phyloP scores from a whole-genome alignment of 2,797 vertebrate species.

The Saguinus oedipus region DNA sequence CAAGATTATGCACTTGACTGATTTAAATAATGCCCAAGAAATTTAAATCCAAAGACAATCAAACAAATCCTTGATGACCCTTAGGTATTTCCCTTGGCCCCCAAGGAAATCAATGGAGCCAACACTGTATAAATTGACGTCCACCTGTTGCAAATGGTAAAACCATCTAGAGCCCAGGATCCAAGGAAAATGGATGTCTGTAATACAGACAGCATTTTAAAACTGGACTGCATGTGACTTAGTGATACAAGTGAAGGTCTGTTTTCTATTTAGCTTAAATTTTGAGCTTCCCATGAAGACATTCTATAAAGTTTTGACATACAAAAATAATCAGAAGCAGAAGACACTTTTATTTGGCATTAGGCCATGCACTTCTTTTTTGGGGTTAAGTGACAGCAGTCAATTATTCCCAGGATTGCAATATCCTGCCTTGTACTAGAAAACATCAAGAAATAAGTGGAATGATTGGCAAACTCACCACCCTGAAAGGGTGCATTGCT shows the following conservation, averaged over 20 bases:
- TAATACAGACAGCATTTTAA: slow-evolving; percentile 11
- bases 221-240: neutral
- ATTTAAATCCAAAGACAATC: slow-evolving; percentile 8
- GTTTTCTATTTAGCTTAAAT: slow-evolving; percentile 67
- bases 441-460: neutral
- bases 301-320: slow-evolving; percentile 55
- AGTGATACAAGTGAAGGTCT: slow-evolving; percentile 41
- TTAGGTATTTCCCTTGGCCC: slow-evolving; percentile 10
- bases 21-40: slow-evolving; percentile 50
- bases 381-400: slow-evolving; percentile 52
- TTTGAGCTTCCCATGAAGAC: slow-evolving; percentile 64
- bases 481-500: neutral
- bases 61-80: neutral
- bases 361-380: slow-evolving; percentile 7
- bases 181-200: neutral
- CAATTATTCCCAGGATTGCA: neutral
- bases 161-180: neutral
- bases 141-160: slow-evolving; percentile 44
- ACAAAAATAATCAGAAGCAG: slow-evolving; percentile 63
- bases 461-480: neutral
- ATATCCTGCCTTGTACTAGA: neutral
- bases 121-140: neutral
- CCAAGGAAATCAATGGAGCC: neutral
- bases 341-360: slow-evolving; percentile 61
- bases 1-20: slow-evolving; percentile 17